Percentiles rank a stretch among this genome's conserved stretches.
phyloP scores from a whole-genome alignment of 2,797 vertebrate genomes.

The Gymnocypris eckloni region DNA sequence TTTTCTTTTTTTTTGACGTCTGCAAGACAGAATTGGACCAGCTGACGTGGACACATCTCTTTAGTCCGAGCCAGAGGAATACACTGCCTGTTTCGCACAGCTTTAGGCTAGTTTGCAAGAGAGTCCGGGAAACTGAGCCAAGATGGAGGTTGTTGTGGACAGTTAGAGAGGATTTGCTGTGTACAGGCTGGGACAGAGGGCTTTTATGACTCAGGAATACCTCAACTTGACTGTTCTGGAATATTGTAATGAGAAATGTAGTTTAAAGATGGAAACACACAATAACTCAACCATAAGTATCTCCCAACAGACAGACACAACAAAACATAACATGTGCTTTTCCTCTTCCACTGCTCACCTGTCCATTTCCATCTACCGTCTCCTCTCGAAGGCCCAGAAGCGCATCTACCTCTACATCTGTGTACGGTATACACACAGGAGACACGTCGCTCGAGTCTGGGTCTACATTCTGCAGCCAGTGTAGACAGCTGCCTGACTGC shows the following conservation, averaged over 20 bases:
- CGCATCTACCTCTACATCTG: conserved; percentile 30
- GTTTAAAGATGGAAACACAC: conserved; percentile 14
- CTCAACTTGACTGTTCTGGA: not conserved
- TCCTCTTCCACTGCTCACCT: conserved; percentile 20
- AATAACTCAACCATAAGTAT: not conserved
- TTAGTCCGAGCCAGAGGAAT: conserved; percentile 60
- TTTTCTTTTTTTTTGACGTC: conserved; percentile 31
- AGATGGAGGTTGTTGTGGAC: conserved; percentile 59
- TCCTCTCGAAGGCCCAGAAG: conserved; percentile 52
- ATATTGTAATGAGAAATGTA: conserved; percentile 36
- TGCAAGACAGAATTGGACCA: conserved; percentile 61
- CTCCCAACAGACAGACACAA: conserved; percentile 28
- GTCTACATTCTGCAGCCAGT: conserved; percentile 55
- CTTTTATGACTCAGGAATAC: conserved; percentile 17
- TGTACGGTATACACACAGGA: conserved; percentile 42
- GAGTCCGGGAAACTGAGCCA: conserved; percentile 59
- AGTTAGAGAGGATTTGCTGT: conserved; percentile 29
- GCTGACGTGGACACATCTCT: conserved; percentile 65
- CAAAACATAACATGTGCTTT: conserved; percentile 33
- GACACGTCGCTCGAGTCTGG: conserved; percentile 51
- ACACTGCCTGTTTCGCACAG: conserved; percentile 50
- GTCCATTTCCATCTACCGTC: conserved; percentile 34
- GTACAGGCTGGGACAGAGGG: not conserved
- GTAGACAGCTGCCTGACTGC: conserved; percentile 66
- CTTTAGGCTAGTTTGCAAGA: conserved; percentile 32